Evolutionary conservation across 2,888 invertebrate species (phyloP).

Genomic region (Caenorhabditis panamensis): DNA sequence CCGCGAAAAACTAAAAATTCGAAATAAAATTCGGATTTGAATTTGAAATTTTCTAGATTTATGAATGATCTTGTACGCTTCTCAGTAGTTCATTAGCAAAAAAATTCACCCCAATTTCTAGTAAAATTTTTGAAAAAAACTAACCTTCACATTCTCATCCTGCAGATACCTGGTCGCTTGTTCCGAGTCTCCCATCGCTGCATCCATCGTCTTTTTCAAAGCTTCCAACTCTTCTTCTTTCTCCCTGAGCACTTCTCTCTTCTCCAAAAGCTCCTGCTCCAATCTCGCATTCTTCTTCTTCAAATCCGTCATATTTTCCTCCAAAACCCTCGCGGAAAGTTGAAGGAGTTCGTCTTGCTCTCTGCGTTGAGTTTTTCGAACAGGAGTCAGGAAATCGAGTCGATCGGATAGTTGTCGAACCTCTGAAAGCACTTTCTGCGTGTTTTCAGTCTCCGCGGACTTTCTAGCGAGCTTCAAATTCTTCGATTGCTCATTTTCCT

Average conservation of each 20-base stretch:
- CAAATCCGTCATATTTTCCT: slow-evolving; percentile 42
- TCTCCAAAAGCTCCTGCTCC: slow-evolving; percentile 36
- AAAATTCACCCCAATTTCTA: too few species aligned
- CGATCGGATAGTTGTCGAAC: slow-evolving; percentile 37
- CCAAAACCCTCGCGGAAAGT: slow-evolving; percentile 47
- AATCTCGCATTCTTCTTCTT: slow-evolving; percentile 24
- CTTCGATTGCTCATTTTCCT: background rate
- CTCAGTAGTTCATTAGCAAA: too few species aligned
- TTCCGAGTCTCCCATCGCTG: slow-evolving; percentile 54
- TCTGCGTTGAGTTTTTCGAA: slow-evolving; percentile 8
- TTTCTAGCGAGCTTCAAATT: background rate
- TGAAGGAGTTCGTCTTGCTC: slow-evolving; percentile 38
- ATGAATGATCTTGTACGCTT: too few species aligned
- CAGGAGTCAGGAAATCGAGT: slow-evolving; percentile 48
- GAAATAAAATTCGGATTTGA: too few species aligned
- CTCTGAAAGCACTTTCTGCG: slow-evolving; percentile 38
- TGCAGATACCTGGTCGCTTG: slow-evolving; percentile 53
- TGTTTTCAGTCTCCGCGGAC: slow-evolving; percentile 21
- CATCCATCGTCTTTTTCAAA: slow-evolving; percentile 84
- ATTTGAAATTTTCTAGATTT: too few species aligned
- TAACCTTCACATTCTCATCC: slow-evolving; percentile 65
- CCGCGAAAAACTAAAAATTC: too few species aligned
- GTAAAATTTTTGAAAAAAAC: too few species aligned
- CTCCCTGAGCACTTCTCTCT: slow-evolving; percentile 18
- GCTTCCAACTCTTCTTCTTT: slow-evolving; percentile 81